phyloP scores from a whole-genome alignment of 2,888 invertebrate species.

The Patella depressa region DNA sequence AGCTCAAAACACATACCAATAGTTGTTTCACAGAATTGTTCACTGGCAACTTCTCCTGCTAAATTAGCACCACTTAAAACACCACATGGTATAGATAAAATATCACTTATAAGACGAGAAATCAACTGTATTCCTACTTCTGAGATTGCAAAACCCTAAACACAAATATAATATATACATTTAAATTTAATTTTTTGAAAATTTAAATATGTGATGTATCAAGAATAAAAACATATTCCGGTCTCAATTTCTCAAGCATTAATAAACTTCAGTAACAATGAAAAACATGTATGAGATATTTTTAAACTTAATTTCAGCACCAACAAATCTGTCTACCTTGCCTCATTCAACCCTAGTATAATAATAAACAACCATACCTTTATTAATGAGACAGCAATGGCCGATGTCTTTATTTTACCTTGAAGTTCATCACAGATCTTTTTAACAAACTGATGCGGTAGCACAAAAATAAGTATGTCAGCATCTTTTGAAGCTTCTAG shows the following conservation, averaged over 20 bases:
- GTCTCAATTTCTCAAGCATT: too few species aligned
- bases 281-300: too few species aligned
- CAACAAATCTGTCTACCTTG: too few species aligned
- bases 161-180: conserved; percentile 18
- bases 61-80: conserved; percentile 99
- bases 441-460: conserved; percentile 96
- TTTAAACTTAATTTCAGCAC: too few species aligned
- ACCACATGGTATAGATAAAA: conserved; percentile 88
- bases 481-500: conserved; percentile 90
- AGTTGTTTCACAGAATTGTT: conserved; percentile 98
- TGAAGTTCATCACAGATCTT: conserved; percentile 86
- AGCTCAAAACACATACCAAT: conserved; percentile 77
- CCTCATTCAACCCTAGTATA: too few species aligned
- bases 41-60: conserved; percentile 96
- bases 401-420: conserved; percentile 91
- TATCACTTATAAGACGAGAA: conserved; percentile 90
- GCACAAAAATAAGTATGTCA: conserved; percentile 95
- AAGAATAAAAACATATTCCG: background rate
- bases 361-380: conserved; percentile 78
- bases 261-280: too few species aligned
- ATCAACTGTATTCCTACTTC: conserved; percentile 80
- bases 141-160: conserved; percentile 67
- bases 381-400: conserved; percentile 93
- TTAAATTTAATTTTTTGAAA: background rate
- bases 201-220: background rate